Conservation (phyloP, 1,140 invertebrate species). For the Aleiodes sp. region DNA sequence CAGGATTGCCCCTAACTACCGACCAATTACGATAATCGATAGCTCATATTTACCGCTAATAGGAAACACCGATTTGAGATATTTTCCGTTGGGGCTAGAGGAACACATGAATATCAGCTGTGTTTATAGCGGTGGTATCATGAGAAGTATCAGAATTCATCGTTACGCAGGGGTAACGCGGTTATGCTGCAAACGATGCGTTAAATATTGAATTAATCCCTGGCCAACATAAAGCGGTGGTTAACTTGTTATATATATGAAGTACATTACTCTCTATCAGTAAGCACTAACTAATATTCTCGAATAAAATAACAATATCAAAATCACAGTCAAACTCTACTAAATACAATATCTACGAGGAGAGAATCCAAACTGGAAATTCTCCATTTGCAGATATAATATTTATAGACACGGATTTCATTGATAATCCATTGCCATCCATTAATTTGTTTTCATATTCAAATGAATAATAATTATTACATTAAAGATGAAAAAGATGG, state of each 20-base stretch:
- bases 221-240: neutral
- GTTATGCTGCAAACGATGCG: neutral
- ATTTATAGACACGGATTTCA: no score
- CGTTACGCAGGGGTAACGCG: neutral
- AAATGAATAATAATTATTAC: neutral
- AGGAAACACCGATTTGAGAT: neutral
- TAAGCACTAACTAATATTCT: no score
- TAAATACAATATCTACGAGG: no score
- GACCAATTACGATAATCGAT: neutral
- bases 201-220: conserved; percentile 9
- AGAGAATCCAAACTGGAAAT: no score
- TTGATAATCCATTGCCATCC: no score
- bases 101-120: no score
- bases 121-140: no score
- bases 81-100: neutral
- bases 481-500: neutral
- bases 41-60: neutral
- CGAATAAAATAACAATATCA: neutral
- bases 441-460: neutral
- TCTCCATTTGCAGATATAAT: no score
- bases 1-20: neutral
- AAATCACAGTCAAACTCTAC: no score
- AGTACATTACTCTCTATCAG: no score
- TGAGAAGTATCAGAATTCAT: conserved; percentile 8
- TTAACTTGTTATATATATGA: neutral